Percentiles rank a stretch among this genome's conserved stretches.
Conservation (phyloP, 2,888 invertebrate species). For the Yponomeuta evonymella region DNA sequence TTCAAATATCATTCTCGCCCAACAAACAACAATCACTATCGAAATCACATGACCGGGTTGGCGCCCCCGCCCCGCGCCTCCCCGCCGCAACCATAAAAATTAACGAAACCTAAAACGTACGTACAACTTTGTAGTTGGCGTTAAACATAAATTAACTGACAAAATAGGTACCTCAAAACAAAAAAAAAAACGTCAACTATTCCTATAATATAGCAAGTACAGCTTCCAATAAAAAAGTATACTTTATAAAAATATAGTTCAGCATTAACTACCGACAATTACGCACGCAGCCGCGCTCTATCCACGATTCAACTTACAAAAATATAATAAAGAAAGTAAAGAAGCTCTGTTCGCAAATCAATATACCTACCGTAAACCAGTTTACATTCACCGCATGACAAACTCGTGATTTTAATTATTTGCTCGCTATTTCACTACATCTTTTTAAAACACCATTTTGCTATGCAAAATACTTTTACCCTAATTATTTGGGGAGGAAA, state of each 20-base stretch:
- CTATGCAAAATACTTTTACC: constrained; percentile 68
- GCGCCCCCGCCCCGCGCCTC: constrained; percentile 18
- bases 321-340: constrained; percentile 49
- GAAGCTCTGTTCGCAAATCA: constrained; percentile 38
- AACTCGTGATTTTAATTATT: constrained; percentile 39
- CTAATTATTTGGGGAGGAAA: constrained; percentile 11
- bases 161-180: constrained; percentile 27
- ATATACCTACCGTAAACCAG: constrained; percentile 29
- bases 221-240: constrained; percentile 58
- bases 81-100: constrained; percentile 33
- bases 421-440: constrained; percentile 53
- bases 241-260: constrained; percentile 71
- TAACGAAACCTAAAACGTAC: neutral
- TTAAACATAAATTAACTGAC: constrained; percentile 34
- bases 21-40: constrained; percentile 73
- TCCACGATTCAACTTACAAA: constrained; percentile 58
- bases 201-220: constrained; percentile 67
- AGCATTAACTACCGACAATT: constrained; percentile 49
- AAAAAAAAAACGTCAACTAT: constrained; percentile 50
- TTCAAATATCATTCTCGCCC: constrained; percentile 65
- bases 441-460: constrained; percentile 57
- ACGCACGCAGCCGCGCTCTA: constrained; percentile 46
- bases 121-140: neutral
- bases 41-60: constrained; percentile 47
- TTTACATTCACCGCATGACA: constrained; percentile 42